Percentiles rank a stretch among this genome's conserved stretches.
Conservation (phyloP, 1,140 invertebrate species). For the Panonychus citri region DNA sequence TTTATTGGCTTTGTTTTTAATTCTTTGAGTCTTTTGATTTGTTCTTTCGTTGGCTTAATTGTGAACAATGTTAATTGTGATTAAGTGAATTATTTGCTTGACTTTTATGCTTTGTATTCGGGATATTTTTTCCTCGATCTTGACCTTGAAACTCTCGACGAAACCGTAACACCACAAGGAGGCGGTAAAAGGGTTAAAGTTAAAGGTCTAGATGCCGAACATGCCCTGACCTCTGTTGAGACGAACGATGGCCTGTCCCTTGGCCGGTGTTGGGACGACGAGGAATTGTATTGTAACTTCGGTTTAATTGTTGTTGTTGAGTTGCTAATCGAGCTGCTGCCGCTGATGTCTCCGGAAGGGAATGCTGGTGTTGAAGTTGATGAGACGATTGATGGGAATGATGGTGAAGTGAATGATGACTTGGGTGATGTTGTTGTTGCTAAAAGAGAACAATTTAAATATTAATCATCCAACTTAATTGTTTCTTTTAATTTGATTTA, state of each 20-base stretch:
- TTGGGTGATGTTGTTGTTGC: neutral
- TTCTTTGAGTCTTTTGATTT: too few relatives aligned
- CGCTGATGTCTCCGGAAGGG: neutral
- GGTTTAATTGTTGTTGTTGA: neutral
- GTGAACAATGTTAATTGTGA: too few relatives aligned
- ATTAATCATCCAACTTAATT: too few relatives aligned
- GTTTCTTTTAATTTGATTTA: too few relatives aligned
- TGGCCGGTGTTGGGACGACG: neutral
- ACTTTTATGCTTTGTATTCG: neutral
- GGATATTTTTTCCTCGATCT: neutral
- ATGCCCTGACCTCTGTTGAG: neutral
- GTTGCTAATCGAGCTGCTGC: conserved; percentile 1
- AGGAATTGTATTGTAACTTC: neutral
- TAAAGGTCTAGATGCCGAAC: neutral
- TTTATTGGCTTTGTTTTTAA: too few relatives aligned
- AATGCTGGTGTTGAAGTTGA: neutral
- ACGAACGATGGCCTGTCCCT: neutral
- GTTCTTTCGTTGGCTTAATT: too few relatives aligned
- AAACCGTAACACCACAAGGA: neutral
- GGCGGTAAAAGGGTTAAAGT: neutral
- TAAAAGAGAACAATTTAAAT: too few relatives aligned
- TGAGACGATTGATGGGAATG: neutral
- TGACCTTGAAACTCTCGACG: neutral
- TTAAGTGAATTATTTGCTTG: too few relatives aligned
- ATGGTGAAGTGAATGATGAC: neutral